Percentiles rank a stretch among this genome's conserved stretches.
Conservation (phyloP, 2,797 vertebrate genomes). For the Lycodopsis pacificus region DNA sequence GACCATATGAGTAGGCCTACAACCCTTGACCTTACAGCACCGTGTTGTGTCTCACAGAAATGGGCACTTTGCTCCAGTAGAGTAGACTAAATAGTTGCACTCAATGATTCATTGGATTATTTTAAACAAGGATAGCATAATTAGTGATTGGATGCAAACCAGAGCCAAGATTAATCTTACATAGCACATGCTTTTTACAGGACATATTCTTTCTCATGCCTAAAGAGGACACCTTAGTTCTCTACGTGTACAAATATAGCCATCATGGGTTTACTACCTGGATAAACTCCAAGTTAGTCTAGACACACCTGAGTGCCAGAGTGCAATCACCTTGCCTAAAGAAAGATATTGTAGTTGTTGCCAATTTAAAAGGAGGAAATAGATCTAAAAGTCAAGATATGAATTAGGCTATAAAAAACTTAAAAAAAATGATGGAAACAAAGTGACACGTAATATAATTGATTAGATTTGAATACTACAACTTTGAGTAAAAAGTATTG, state of each 20-base stretch:
- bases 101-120: background rate
- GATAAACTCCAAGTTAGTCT: slow-evolving; percentile 10
- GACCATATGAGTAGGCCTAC: background rate
- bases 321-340: background rate
- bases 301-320: background rate
- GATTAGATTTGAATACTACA: no score
- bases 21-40: slow-evolving; percentile 15
- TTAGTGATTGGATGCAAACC: background rate
- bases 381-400: background rate
- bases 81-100: background rate
- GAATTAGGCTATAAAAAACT: background rate
- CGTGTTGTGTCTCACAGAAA: background rate
- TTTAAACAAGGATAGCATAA: background rate
- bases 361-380: background rate
- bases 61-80: background rate
- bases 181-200: background rate
- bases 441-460: no score
- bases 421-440: no score
- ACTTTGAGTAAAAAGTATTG: no score
- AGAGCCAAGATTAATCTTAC: background rate
- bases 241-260: background rate
- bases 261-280: slow-evolving; percentile 2
- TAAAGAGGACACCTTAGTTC: background rate
- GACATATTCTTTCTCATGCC: background rate
- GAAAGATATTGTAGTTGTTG: background rate